Base-by-base conservation (phyloP, 2,113 vertebrate genomes). In the Neolamprologus variostigma region DNA sequence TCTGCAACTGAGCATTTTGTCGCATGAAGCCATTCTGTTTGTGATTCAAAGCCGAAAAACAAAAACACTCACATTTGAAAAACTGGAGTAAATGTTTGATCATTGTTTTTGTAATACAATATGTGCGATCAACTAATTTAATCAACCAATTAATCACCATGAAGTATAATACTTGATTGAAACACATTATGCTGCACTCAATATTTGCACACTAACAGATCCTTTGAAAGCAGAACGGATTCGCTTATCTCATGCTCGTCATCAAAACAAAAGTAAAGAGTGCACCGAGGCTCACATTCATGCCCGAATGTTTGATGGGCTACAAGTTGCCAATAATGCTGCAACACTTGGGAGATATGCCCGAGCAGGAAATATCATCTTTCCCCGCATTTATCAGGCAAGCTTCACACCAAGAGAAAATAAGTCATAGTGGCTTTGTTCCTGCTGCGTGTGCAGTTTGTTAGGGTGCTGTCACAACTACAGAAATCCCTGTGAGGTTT, bases 381-480 rank as follows among this genome's bases (percentile, higher is more conserved):
- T 63, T 85, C 81, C 37, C 50, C 33, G 71, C 86, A 89, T 94
- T 92, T 89, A 93, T 93, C 88, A 92, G 73, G 83, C 83, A 87
- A 87, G 86, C 90, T 84, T 91, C 89, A 79, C 89, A 91, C 93
- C 80, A 87, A 76, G 83, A 68, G 80, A 59, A 90, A 88, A 90
- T 33, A 63, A 91, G 89, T 92, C 89, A 76, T 63, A 91, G 51
- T 35, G 54, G 61, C 86, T 89, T 88, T 92, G 87, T 92, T 94
- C 73, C 84, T 92, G 94, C 92, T 87, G 90, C 50, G 50, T 90
- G 88, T 92, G 90, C 92, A 90, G 84, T 93, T 93, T 94, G 89
- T 93, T 94, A 92, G 68, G 84, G 91, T 54, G 89, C 89, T 94
- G 93, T 96, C 95, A 96, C 87, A 90, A 83, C 89, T 80, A 82